Percentiles rank a stretch among this genome's conserved stretches.
These are phyloP conservation scores for Drosophila suzukii DNA, from an alignment of 1,140 invertebrate genomes.

Conservation along the genomic window DNA sequence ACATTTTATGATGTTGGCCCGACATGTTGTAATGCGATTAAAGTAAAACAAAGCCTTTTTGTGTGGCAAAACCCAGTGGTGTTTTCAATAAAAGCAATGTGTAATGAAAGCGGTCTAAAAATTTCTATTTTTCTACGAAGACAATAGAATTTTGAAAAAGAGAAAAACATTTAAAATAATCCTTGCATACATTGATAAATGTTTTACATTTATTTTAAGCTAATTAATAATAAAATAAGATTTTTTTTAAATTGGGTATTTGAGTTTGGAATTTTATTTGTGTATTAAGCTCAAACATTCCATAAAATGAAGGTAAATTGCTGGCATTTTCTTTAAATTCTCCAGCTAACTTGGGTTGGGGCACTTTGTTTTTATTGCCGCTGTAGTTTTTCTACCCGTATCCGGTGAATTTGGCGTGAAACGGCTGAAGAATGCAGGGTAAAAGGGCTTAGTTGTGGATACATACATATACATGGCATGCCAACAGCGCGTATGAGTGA, in stretches of 20 bases:
- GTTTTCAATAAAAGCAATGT: constrained; percentile 6
- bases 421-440: background rate
- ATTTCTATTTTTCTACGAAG: too few relatives aligned
- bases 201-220: too few relatives aligned
- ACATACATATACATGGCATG: constrained; percentile 35
- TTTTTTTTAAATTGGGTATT: too few relatives aligned
- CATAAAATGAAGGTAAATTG: background rate
- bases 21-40: constrained; percentile 18
- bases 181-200: too few relatives aligned
- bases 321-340: constrained; percentile 1
- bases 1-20: constrained; percentile 3
- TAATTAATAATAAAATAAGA: too few relatives aligned
- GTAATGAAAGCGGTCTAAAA: background rate
- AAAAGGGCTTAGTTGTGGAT: constrained; percentile 18
- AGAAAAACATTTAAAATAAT: too few relatives aligned
- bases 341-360: background rate
- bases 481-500: constrained; percentile 73
- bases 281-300: background rate
- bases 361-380: constrained; percentile 15
- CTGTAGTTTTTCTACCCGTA: constrained; percentile 21
- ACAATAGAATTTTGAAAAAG: too few relatives aligned
- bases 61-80: background rate
- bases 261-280: too few relatives aligned
- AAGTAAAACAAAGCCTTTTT: background rate
- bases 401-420: constrained; percentile 53